Evolutionary conservation across 2,113 vertebrate species (phyloP).

Genomic region (Albula goreensis): DNA sequence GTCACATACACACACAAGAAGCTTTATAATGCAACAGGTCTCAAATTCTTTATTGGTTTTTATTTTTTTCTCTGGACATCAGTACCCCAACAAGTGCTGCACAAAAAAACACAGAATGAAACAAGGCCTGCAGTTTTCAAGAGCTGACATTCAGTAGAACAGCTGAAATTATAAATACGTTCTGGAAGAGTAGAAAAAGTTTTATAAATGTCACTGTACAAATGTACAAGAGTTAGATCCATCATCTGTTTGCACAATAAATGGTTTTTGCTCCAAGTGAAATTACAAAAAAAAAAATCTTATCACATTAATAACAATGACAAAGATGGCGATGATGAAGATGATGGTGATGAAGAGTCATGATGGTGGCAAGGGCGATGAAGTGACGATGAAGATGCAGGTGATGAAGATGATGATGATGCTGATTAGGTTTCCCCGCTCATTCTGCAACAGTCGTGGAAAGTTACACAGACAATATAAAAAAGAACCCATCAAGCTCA

Average conservation of each 20-base stretch:
- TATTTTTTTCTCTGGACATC: constrained; percentile 76
- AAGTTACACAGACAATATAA: constrained; percentile 55
- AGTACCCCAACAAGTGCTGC: constrained; percentile 88
- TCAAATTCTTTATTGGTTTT: constrained; percentile 86
- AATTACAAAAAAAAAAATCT: constrained; percentile 21
- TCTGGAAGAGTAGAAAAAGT: constrained; percentile 90
- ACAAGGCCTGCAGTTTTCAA: constrained; percentile 75
- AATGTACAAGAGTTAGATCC: constrained; percentile 81
- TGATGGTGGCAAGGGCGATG: not conserved
- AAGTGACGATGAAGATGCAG: constrained; percentile 35
- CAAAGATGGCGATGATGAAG: constrained; percentile 27
- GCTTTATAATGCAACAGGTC: constrained; percentile 48
- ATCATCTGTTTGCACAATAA: constrained; percentile 61
- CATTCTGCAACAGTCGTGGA: constrained; percentile 52
- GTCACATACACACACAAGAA: not conserved
- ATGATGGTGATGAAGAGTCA: not conserved
- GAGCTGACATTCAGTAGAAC: constrained; percentile 83
- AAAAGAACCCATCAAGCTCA: constrained; percentile 48
- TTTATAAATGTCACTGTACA: constrained; percentile 97
- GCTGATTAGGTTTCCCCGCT: constrained; percentile 30
- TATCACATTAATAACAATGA: constrained; percentile 13
- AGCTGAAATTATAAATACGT: constrained; percentile 89
- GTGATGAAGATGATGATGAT: constrained; percentile 11
- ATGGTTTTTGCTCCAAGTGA: constrained; percentile 54
- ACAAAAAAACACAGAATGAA: constrained; percentile 73